These are phyloP conservation scores for Phorcus lineatus DNA, from an alignment of 2,888 invertebrate species.

Conservation along the genomic window DNA sequence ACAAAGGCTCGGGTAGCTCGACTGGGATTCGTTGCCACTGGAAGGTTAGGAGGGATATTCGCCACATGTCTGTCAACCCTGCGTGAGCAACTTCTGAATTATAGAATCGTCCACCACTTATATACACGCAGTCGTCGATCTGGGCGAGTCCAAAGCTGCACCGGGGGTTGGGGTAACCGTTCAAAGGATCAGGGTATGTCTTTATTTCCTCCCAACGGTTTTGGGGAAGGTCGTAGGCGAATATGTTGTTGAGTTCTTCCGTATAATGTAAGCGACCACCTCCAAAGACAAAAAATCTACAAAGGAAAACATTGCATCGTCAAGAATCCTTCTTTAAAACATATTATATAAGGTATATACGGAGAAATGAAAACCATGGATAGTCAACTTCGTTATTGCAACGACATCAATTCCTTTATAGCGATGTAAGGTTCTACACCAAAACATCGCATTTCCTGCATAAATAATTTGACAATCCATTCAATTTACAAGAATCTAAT, in stretches of 20 bases:
- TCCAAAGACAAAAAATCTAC: conserved; percentile 50
- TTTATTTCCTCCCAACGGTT: conserved; percentile 49
- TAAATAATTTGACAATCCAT: too few species aligned
- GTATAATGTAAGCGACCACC: conserved; percentile 46
- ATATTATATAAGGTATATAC: too few species aligned
- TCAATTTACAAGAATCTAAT: too few species aligned
- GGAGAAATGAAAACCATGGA: too few species aligned
- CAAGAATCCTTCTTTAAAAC: too few species aligned
- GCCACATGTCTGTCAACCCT: conserved; percentile 84
- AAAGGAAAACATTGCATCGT: conserved; percentile 17
- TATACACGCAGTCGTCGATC: conserved; percentile 80
- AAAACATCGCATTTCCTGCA: too few species aligned
- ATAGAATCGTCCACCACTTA: conserved; percentile 84
- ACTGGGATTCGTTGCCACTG: conserved; percentile 86
- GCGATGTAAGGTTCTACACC: too few species aligned
- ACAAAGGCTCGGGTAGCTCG: conserved; percentile 84
- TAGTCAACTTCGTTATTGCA: too few species aligned
- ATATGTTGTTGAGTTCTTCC: conserved; percentile 46
- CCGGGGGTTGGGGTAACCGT: conserved; percentile 46
- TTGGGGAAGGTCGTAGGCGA: conserved; percentile 39
- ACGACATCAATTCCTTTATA: too few species aligned
- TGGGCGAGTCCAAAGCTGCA: conserved; percentile 53
- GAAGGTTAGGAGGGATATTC: conserved; percentile 83
- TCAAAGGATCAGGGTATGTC: conserved; percentile 36
- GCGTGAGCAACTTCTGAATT: conserved; percentile 81